phyloP scores from a whole-genome alignment of 2,113 vertebrate genomes.

The Podiceps cristatus region DNA sequence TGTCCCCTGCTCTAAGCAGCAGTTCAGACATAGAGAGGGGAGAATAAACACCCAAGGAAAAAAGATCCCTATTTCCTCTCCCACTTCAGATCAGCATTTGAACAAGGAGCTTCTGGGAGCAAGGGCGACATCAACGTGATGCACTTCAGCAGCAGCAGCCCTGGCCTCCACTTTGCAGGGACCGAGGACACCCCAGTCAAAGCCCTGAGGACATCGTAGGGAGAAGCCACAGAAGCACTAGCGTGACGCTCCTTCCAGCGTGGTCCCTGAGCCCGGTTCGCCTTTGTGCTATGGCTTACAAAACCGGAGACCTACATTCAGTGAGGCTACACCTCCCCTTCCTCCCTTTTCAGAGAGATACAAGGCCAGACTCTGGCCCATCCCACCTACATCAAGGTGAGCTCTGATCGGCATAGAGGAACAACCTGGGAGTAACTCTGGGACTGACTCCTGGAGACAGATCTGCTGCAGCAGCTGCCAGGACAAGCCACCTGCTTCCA shows the following conservation, averaged over 20 bases:
- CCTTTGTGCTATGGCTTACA: not conserved
- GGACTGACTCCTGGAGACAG: not conserved
- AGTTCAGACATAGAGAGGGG: not conserved
- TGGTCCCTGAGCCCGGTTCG: not conserved
- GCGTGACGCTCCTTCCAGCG: fast-evolving
- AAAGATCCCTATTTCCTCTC: not conserved
- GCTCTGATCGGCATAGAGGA: not conserved
- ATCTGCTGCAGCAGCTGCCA: not conserved
- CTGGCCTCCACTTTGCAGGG: not conserved
- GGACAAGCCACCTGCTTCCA: not conserved
- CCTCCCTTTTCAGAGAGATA: not conserved
- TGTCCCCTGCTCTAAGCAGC: not conserved
- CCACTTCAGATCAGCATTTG: not conserved
- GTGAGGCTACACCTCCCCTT: not conserved
- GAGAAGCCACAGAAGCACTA: not conserved
- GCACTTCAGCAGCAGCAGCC: not conserved
- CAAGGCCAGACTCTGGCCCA: not conserved
- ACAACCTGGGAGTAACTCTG: not conserved
- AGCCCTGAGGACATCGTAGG: not conserved
- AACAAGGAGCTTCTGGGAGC: not conserved
- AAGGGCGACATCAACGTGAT: not conserved
- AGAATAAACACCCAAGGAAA: not conserved
- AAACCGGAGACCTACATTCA: not conserved
- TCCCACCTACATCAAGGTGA: not conserved
- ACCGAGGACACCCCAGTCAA: not conserved